A percentile compares a stretch with the other conserved stretches of the same genome.
Evolutionary conservation across 2,113 vertebrate species (phyloP).

Genomic region (Entelurus aequoreus): DNA sequence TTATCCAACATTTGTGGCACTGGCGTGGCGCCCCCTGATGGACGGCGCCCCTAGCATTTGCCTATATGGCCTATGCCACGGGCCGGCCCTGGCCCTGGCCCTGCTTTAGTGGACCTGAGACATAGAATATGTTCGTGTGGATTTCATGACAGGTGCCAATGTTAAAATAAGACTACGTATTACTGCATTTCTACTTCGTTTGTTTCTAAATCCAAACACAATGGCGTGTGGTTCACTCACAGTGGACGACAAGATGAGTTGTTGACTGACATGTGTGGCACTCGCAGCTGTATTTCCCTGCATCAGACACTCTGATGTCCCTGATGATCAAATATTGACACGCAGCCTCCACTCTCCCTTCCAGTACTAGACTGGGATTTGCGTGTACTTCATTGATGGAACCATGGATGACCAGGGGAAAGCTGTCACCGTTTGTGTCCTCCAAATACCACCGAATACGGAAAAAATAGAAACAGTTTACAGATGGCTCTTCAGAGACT

Average conservation of each 20-base stretch:
- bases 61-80: too few species aligned
- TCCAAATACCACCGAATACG: conserved; percentile 48
- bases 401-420: conserved; percentile 49
- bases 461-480: background rate
- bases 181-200: too few species aligned
- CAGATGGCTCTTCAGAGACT: background rate
- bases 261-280: too few species aligned
- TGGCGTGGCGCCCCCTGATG: too few species aligned
- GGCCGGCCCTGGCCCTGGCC: too few species aligned
- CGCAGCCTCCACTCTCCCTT: conserved; percentile 30
- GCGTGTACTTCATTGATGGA: background rate
- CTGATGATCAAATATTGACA: conserved; percentile 52
- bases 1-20: too few species aligned
- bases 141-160: too few species aligned
- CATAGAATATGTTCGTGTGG: too few species aligned
- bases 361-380: conserved; percentile 9
- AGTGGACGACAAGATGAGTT: conserved; percentile 54
- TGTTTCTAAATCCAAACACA: too few species aligned
- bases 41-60: too few species aligned
- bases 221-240: conserved; percentile 47
- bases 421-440: fast-evolving
- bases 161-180: too few species aligned
- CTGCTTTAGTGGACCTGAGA: too few species aligned
- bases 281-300: conserved; percentile 71
- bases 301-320: conserved; percentile 49